These are phyloP conservation scores for Poeciliopsis retropinna DNA, from an alignment of 2,113 vertebrate species.

Conservation along the genomic window DNA sequence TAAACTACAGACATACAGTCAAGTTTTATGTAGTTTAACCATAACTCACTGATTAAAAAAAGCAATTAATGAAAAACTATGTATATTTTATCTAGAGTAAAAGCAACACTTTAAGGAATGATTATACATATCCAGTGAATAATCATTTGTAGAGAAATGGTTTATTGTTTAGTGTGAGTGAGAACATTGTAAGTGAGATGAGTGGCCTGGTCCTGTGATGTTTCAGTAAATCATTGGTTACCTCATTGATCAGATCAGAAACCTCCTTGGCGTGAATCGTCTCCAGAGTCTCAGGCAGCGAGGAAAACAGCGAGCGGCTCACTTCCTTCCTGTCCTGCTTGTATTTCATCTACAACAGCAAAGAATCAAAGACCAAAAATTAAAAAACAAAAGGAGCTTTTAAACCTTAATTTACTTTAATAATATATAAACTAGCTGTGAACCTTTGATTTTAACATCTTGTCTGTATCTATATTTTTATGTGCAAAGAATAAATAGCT, in stretches of 20 bases:
- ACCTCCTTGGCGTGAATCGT: constrained; percentile 55
- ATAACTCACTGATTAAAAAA: background rate
- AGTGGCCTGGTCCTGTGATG: too few species aligned
- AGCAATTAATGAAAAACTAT: too few species aligned
- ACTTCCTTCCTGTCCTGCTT: constrained; percentile 68
- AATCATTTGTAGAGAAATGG: background rate
- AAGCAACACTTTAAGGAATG: background rate
- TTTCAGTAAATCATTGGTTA: background rate
- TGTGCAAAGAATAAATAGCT: background rate
- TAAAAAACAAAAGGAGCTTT: background rate
- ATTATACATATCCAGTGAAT: background rate
- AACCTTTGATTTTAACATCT: too few species aligned
- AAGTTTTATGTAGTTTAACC: background rate
- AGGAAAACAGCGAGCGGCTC: constrained; percentile 38
- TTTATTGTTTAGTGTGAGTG: too few species aligned
- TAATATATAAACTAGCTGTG: too few species aligned
- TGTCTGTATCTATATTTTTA: too few species aligned
- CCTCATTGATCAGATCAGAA: constrained; percentile 52
- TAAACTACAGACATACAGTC: background rate
- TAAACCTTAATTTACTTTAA: background rate
- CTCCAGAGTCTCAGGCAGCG: constrained; percentile 54
- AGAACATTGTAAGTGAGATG: background rate
- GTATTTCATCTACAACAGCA: constrained; percentile 76
- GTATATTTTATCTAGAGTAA: background rate
- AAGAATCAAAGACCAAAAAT: accelerated